Conservation (phyloP, 2,888 invertebrate species). For the Aphidius colemani region DNA sequence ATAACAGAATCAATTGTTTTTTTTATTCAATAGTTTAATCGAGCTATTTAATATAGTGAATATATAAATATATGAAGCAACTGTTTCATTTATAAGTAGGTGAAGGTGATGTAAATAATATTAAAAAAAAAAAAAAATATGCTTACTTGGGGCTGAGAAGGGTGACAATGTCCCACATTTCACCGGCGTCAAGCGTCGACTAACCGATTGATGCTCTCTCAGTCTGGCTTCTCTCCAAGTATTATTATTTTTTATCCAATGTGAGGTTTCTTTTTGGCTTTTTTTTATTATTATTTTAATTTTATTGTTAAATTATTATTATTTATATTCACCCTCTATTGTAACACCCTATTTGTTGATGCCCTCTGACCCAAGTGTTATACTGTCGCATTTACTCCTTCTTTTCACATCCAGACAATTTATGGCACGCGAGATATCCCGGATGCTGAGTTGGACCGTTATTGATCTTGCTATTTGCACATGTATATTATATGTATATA, state of each 20-base stretch:
- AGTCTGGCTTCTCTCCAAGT: slow-evolving; percentile 50
- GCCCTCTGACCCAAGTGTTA: slow-evolving; percentile 10
- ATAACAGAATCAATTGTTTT: background rate
- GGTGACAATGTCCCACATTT: slow-evolving; percentile 42
- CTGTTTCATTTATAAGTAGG: background rate
- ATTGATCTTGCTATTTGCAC: slow-evolving; percentile 43
- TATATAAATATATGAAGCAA: too few relatives aligned
- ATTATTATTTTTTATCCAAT: slow-evolving; percentile 30
- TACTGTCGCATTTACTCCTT: slow-evolving; percentile 29
- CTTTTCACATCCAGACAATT: too few relatives aligned
- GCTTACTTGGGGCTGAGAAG: slow-evolving; percentile 32
- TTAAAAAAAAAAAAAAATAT: background rate
- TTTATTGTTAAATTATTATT: too few relatives aligned
- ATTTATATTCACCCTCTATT: slow-evolving; percentile 27
- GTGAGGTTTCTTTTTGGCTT: too few relatives aligned
- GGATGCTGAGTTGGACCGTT: slow-evolving; percentile 57
- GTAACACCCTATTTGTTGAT: slow-evolving; percentile 17
- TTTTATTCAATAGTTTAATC: background rate
- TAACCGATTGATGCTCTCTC: slow-evolving; percentile 43
- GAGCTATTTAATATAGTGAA: too few relatives aligned
- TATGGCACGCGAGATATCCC: slow-evolving; percentile 20
- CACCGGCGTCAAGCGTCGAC: slow-evolving; percentile 45
- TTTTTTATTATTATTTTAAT: too few relatives aligned
- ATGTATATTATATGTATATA: background rate
- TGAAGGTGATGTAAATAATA: slow-evolving; percentile 15